These are phyloP conservation scores for Cheilosia vulpina DNA, from an alignment of 2,888 invertebrate species.

Conservation along the genomic window DNA sequence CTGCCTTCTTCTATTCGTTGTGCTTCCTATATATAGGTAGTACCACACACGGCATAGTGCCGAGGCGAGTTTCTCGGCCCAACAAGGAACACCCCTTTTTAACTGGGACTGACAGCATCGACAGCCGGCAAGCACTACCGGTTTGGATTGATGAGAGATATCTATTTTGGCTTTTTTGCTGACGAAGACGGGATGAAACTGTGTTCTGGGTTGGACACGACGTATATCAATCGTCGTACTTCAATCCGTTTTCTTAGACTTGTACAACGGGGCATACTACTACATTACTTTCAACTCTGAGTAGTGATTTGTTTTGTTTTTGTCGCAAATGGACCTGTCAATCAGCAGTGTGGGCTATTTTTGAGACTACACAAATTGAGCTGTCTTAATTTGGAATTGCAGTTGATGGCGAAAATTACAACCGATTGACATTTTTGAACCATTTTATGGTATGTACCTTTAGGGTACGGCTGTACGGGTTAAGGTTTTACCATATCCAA, in stretches of 20 bases:
- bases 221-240: slow-evolving; percentile 60
- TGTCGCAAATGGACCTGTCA: no score
- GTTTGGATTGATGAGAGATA: slow-evolving; percentile 58
- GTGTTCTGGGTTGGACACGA: slow-evolving; percentile 43
- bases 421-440: no score
- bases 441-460: no score
- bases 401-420: no score
- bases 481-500: no score
- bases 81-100: neutral
- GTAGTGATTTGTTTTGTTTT: no score
- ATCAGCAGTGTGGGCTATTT: no score
- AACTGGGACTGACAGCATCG: slow-evolving; percentile 13
- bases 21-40: neutral
- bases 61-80: neutral
- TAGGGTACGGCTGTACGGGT: no score
- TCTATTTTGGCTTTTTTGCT: slow-evolving; percentile 60
- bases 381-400: no score
- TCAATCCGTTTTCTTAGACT: slow-evolving; percentile 37
- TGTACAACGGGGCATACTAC: neutral
- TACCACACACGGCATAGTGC: neutral
- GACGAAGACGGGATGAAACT: slow-evolving; percentile 45
- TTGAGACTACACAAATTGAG: no score
- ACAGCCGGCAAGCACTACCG: slow-evolving; percentile 32
- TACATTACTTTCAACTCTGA: no score
- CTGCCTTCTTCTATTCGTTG: slow-evolving; percentile 38